Conservation (phyloP, 2,888 invertebrate genomes). For the Iselma pallidipennis region DNA sequence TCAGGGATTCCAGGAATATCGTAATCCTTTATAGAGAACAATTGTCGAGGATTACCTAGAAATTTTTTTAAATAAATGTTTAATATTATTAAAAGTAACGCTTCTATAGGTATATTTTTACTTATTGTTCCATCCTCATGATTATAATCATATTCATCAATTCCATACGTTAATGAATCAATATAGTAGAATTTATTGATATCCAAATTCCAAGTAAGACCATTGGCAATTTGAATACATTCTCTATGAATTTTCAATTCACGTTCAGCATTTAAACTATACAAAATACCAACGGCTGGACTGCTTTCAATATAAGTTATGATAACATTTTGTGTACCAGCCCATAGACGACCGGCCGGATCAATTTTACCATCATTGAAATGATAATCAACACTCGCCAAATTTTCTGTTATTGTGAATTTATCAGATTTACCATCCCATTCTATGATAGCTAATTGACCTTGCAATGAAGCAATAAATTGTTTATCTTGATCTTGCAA, state of each 20-base stretch:
- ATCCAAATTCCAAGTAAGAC: slow-evolving; percentile 72
- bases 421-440: slow-evolving; percentile 65
- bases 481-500: slow-evolving; percentile 60
- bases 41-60: slow-evolving; percentile 61
- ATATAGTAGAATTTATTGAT: slow-evolving; percentile 73
- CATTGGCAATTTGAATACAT: slow-evolving; percentile 57
- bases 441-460: slow-evolving; percentile 61
- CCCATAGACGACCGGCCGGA: slow-evolving; percentile 69
- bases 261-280: slow-evolving; percentile 15
- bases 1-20: slow-evolving; percentile 60
- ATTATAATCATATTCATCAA: slow-evolving; percentile 71
- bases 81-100: slow-evolving; percentile 35
- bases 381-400: slow-evolving; percentile 59
- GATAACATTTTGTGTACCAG: slow-evolving; percentile 55
- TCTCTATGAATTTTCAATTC: slow-evolving; percentile 24
- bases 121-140: slow-evolving; percentile 56
- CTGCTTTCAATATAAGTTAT: not conserved
- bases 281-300: slow-evolving; percentile 20
- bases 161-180: slow-evolving; percentile 65
- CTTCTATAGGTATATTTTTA: slow-evolving; percentile 18
- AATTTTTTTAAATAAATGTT: not conserved
- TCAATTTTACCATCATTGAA: slow-evolving; percentile 80
- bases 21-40: slow-evolving; percentile 58
- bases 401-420: slow-evolving; percentile 53
- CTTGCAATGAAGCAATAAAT: slow-evolving; percentile 65